These are phyloP conservation scores for Hydriomena furcata DNA, from an alignment of 2,888 invertebrate species.

Conservation along the genomic window DNA sequence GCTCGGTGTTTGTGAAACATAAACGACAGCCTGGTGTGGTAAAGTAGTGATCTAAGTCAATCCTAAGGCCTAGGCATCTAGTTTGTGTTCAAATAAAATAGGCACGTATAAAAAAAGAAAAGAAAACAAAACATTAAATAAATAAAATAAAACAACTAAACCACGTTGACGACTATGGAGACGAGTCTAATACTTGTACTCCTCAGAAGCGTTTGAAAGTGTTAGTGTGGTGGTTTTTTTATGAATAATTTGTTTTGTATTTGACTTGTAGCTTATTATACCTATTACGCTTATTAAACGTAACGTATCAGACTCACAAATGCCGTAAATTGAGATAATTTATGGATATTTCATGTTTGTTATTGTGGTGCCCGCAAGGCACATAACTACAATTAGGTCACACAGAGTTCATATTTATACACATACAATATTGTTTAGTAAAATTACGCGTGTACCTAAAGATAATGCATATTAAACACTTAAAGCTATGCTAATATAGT, in stretches of 20 bases:
- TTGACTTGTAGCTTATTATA: slow-evolving; percentile 39
- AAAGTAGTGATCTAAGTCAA: slow-evolving; percentile 80
- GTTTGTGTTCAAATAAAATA: slow-evolving; percentile 77
- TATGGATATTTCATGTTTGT: slow-evolving; percentile 39
- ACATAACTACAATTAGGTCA: slow-evolving; percentile 48
- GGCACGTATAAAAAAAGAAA: slow-evolving; percentile 73
- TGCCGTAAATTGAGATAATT: slow-evolving; percentile 37
- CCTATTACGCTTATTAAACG: slow-evolving; percentile 41
- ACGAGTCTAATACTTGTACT: slow-evolving; percentile 80
- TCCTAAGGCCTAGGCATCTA: slow-evolving; percentile 83
- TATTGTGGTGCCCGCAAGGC: slow-evolving; percentile 59
- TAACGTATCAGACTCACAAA: slow-evolving; percentile 40
- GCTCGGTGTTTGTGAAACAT: slow-evolving; percentile 82
- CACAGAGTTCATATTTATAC: slow-evolving; percentile 42
- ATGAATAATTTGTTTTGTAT: slow-evolving; percentile 43
- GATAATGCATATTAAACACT: slow-evolving; percentile 73
- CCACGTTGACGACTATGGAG: slow-evolving; percentile 78
- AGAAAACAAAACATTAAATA: slow-evolving; percentile 59
- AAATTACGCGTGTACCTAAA: slow-evolving; percentile 60
- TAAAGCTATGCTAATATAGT: slow-evolving; percentile 78
- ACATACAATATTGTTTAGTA: slow-evolving; percentile 39
- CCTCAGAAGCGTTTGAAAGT: slow-evolving; percentile 74
- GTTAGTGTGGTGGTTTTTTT: slow-evolving; percentile 69
- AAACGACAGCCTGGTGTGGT: slow-evolving; percentile 81
- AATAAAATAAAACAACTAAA: slow-evolving; percentile 75